A percentile compares a stretch with the other conserved stretches of the same genome.
These are phyloP conservation scores for Hipparchia semele DNA, from an alignment of 2,888 invertebrate species.

Conservation along the genomic window DNA sequence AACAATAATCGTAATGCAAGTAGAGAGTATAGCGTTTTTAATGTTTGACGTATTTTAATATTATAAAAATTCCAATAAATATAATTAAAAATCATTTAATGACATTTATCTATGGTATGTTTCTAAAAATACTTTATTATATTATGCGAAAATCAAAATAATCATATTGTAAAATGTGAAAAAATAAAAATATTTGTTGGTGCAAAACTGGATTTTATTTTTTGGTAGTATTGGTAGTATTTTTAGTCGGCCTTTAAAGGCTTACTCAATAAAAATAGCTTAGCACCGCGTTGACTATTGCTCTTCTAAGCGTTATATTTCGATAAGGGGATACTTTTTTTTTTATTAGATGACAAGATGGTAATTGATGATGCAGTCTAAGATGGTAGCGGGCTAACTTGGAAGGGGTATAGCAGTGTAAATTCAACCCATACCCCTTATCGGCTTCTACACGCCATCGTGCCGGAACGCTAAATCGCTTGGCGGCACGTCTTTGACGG, in stretches of 20 bases:
- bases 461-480: too few species aligned
- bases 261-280: constrained; percentile 7
- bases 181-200: constrained; percentile 11
- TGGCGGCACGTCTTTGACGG: too few species aligned
- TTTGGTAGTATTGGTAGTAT: not conserved
- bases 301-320: too few species aligned
- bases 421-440: too few species aligned
- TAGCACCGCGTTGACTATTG: too few species aligned
- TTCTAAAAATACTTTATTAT: not conserved
- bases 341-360: too few species aligned
- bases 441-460: too few species aligned
- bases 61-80: not conserved
- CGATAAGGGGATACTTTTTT: too few species aligned
- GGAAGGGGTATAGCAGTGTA: too few species aligned
- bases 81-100: not conserved
- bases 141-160: not conserved
- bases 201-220: constrained; percentile 5
- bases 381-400: too few species aligned
- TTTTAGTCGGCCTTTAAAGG: not conserved
- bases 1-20: constrained; percentile 1
- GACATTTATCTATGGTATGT: not conserved
- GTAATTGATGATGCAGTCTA: too few species aligned
- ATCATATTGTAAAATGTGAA: not conserved
- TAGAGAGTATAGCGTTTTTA: not conserved
- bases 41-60: not conserved